phyloP scores from a whole-genome alignment of 2,797 vertebrate genomes.

The Hafferia zeledoni region DNA sequence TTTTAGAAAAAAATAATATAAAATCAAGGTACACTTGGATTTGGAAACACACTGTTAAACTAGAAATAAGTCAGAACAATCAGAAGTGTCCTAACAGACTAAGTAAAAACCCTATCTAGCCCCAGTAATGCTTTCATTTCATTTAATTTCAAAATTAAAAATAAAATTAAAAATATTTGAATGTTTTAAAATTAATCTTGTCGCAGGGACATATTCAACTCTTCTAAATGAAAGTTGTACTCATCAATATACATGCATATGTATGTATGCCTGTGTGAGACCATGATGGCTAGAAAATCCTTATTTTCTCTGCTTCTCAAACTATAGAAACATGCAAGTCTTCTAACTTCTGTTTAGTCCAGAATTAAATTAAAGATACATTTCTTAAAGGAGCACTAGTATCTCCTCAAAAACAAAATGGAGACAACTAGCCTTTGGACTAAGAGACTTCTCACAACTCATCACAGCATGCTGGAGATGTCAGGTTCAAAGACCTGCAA shows the following conservation, averaged over 20 bases:
- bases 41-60: background rate
- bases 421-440: background rate
- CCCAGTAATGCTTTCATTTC: background rate
- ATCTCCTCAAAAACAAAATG: background rate
- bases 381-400: background rate
- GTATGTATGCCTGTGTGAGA: background rate
- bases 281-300: background rate
- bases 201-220: background rate
- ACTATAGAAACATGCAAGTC: background rate
- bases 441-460: background rate
- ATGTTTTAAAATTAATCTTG: background rate
- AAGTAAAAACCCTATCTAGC: background rate
- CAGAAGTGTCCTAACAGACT: background rate
- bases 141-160: too few species aligned
- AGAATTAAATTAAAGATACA: background rate
- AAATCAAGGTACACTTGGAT: background rate
- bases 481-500: background rate
- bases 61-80: background rate
- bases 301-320: background rate
- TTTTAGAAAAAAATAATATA: background rate
- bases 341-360: background rate
- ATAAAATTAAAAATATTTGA: background rate
- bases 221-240: background rate
- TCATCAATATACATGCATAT: background rate
- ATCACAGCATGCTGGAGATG: accelerated